Base-by-base conservation (phyloP, 2,888 invertebrate genomes). In the Xestia rhomboidea region DNA sequence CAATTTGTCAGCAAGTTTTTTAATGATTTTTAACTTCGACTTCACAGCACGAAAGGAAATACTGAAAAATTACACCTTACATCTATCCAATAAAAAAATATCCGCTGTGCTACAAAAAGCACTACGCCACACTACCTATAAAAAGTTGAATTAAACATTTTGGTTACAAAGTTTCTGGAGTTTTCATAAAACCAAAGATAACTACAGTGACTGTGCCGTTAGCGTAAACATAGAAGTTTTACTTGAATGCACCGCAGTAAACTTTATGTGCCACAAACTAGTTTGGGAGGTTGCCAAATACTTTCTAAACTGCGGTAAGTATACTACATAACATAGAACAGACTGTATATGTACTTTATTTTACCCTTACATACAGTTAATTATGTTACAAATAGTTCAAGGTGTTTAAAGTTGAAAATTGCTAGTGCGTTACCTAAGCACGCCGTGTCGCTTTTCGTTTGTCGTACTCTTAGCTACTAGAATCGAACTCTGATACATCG, bases 231-330 rank as follows among this genome's bases (percentile, higher is more conserved):
- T 5, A 44, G 2, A 68, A 51, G 34, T 83, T 66, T 66, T 51
- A 60, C 30, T 54, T 69, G 57, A 77, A 51, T 83, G 57, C 83
- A 77, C 41, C 57, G 15, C 78, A 82, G 24, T 68, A 30, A 77
- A 80, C 27, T 60, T 77, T 51, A 67, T 51, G 21, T 34, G 41
- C 13, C 34, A 68, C 21, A 18, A 24, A 71, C 49, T 57, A 68
- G 71, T 71, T 79, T 79, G 84, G 84, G 15, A 27, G 34, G 8
- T 15, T 5, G 81, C 84, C 79, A 83, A 81, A 71, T 71, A 83
- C 67, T 68, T 81, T 62, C 62, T 71, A 34, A 77, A 49, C 67
- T 78, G 67, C 34, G 54, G 54, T 49, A 18, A 63, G 34, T 57
- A 13, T 44, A 24, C 24, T 27, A 41, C 3, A 54, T 49, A 76